Evolutionary conservation across 1,140 invertebrate species (phyloP).

Genomic region (Drosophila suzukii): DNA sequence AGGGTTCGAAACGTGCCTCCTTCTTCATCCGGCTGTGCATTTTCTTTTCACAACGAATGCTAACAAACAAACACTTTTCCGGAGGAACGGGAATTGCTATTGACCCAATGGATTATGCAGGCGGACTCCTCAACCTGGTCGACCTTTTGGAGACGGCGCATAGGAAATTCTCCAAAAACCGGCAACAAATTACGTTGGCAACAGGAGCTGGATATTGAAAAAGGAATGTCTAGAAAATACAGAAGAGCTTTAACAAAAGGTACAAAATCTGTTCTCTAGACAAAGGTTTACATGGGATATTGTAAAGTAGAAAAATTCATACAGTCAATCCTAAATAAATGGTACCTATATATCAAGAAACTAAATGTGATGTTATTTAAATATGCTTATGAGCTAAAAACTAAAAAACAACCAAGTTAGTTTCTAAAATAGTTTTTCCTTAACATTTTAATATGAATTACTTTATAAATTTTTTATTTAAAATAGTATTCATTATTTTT

Average conservation of each 20-base stretch:
- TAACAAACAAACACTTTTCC: conserved; percentile 48
- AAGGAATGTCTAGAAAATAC: conserved; percentile 35
- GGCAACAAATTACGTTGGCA: conserved; percentile 59
- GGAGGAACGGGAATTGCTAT: conserved; percentile 35
- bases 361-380: no score
- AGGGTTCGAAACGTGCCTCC: conserved; percentile 30
- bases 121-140: conserved; percentile 52
- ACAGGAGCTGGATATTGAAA: conserved; percentile 18
- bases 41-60: conserved; percentile 31
- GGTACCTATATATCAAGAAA: no score
- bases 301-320: not conserved
- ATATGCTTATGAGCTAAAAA: no score
- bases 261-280: not conserved
- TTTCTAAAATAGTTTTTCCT: no score
- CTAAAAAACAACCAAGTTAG: no score
- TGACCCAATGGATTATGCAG: conserved; percentile 78
- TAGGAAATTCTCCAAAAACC: conserved; percentile 24
- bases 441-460: no score
- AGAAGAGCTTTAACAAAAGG: not conserved
- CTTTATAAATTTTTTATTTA: no score
- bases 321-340: no score
- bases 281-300: not conserved
- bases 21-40: conserved; percentile 19
- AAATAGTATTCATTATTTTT: no score
- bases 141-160: conserved; percentile 29